Conservation (phyloP, 2,888 invertebrate genomes). For the Pandemis corylana region DNA sequence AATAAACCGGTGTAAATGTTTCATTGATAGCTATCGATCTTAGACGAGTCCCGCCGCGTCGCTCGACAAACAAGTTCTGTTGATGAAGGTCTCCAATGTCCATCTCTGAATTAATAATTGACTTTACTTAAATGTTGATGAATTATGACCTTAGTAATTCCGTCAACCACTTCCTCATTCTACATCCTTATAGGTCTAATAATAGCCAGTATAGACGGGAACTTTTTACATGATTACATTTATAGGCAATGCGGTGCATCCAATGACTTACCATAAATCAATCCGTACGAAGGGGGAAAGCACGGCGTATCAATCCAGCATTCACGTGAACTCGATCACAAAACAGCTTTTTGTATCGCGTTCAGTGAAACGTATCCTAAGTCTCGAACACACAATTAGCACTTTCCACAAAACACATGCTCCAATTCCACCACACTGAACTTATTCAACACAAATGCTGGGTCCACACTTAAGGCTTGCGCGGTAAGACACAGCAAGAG, state of each 20-base stretch:
- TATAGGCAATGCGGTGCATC: slow-evolving; percentile 15
- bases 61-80: slow-evolving; percentile 34
- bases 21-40: slow-evolving; percentile 39
- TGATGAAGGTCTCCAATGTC: slow-evolving; percentile 32
- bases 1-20: slow-evolving; percentile 35
- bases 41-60: slow-evolving; percentile 16
- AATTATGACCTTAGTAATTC: slow-evolving; percentile 33
- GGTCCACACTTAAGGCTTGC: slow-evolving; percentile 73
- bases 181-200: slow-evolving; percentile 7
- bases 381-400: slow-evolving; percentile 70
- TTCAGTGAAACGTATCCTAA: slow-evolving; percentile 72
- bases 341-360: slow-evolving; percentile 73
- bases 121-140: slow-evolving; percentile 24
- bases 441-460: slow-evolving; percentile 69
- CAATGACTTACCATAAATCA: slow-evolving; percentile 75
- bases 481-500: slow-evolving; percentile 79
- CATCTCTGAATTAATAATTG: slow-evolving; percentile 27
- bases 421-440: slow-evolving; percentile 73
- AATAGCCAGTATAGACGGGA: slow-evolving; percentile 2
- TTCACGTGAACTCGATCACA: slow-evolving; percentile 74
- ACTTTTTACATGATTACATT: slow-evolving; percentile 21
- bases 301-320: slow-evolving; percentile 70
- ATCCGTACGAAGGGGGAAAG: slow-evolving; percentile 69
- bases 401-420: slow-evolving; percentile 77
- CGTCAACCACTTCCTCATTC: slow-evolving; percentile 30